Percentiles rank a stretch among this genome's conserved stretches.
phyloP scores from a whole-genome alignment of 2,113 vertebrate species.

The Dasyurus viverrinus region DNA sequence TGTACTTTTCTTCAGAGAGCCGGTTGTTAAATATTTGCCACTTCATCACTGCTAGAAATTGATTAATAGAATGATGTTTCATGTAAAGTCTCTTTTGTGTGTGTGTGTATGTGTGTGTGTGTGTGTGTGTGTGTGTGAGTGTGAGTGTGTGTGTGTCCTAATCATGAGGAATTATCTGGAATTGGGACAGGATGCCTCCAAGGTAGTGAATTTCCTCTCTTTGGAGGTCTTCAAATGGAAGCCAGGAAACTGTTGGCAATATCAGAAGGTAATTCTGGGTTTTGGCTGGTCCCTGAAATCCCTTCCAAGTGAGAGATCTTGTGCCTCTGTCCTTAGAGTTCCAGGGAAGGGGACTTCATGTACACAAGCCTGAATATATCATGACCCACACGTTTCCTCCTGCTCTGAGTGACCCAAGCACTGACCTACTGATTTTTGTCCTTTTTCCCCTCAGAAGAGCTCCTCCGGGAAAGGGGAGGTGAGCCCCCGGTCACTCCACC shows the following conservation, averaged over 20 bases:
- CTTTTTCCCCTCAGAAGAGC: background rate
- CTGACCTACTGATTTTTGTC: background rate
- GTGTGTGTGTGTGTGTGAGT: too few species aligned
- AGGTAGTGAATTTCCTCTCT: background rate
- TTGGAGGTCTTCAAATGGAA: background rate
- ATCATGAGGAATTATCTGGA: background rate
- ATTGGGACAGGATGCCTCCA: background rate
- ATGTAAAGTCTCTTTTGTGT: too few species aligned
- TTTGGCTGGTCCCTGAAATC: background rate
- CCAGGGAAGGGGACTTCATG: background rate
- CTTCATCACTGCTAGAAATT: too few species aligned
- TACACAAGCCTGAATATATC: background rate
- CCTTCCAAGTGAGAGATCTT: background rate
- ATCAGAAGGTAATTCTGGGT: background rate
- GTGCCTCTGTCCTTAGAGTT: background rate
- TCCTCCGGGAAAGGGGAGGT: background rate
- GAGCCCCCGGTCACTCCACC: background rate
- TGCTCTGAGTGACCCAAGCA: background rate
- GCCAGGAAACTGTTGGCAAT: background rate
- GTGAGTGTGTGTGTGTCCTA: background rate
- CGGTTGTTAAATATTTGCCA: background rate
- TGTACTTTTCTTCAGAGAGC: background rate
- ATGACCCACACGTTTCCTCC: background rate
- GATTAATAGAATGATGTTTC: too few species aligned
- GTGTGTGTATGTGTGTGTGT: too few species aligned